Evolutionary conservation across 2,888 invertebrate species (phyloP).

Genomic region (Ophion ellenae): DNA sequence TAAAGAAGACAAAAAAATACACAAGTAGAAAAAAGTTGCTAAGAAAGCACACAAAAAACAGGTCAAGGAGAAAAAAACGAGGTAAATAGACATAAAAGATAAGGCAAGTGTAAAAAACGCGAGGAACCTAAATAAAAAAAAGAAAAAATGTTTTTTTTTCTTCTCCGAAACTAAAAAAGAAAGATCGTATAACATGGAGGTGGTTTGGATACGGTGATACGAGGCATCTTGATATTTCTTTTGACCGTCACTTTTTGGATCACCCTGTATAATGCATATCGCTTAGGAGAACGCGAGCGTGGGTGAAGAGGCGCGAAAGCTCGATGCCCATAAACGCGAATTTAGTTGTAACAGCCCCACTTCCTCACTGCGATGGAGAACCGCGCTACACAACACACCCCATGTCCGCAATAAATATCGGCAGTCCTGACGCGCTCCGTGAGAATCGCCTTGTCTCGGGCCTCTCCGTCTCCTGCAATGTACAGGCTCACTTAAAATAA

Average conservation of each 20-base stretch:
- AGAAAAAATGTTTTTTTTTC: too few relatives aligned
- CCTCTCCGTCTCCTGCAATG: not conserved
- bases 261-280: not conserved
- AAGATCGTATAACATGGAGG: not conserved
- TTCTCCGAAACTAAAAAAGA: not conserved
- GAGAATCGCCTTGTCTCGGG: constrained; percentile 65
- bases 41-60: too few relatives aligned
- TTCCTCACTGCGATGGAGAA: constrained; percentile 15
- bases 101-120: too few relatives aligned
- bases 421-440: constrained; percentile 67
- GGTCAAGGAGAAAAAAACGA: too few relatives aligned
- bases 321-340: constrained; percentile 75
- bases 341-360: constrained; percentile 78
- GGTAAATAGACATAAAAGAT: too few relatives aligned
- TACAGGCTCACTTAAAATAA: constrained; percentile 4
- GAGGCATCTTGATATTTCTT: not conserved
- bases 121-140: too few relatives aligned
- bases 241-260: not conserved
- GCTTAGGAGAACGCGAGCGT: not conserved
- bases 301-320: constrained; percentile 60
- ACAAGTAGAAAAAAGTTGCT: too few relatives aligned
- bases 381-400: constrained; percentile 65
- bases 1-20: too few relatives aligned
- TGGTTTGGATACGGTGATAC: not conserved
- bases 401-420: constrained; percentile 79